Percentiles rank a stretch among this genome's conserved stretches.
These are phyloP conservation scores for Idaea dimidiata DNA, from an alignment of 2,888 invertebrate genomes.

Conservation along the genomic window DNA sequence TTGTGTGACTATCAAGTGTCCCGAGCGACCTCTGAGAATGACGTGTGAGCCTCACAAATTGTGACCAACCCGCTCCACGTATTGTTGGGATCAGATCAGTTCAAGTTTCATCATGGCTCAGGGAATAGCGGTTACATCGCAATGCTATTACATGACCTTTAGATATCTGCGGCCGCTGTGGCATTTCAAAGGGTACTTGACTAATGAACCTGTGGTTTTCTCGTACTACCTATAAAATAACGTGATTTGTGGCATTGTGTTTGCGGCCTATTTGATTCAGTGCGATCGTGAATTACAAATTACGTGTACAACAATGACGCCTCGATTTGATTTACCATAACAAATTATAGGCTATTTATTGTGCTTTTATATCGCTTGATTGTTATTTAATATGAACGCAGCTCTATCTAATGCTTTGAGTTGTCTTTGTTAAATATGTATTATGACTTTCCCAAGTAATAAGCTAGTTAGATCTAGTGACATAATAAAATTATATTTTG, in stretches of 20 bases:
- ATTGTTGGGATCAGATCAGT: conserved; percentile 6
- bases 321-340: background rate
- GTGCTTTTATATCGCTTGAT: background rate
- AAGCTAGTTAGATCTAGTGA: background rate
- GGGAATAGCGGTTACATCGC: conserved; percentile 37
- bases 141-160: conserved; percentile 43
- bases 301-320: conserved; percentile 1
- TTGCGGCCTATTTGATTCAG: conserved; percentile 39
- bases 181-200: conserved; percentile 33
- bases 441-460: background rate
- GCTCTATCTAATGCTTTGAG: conserved; percentile 3
- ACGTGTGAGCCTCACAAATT: background rate
- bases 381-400: background rate
- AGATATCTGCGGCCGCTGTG: conserved; percentile 39
- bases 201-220: conserved; percentile 44
- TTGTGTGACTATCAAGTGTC: conserved; percentile 1
- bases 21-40: background rate
- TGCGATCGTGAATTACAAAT: conserved; percentile 7
- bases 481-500: background rate
- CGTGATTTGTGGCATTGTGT: conserved; percentile 41
- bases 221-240: conserved; percentile 36
- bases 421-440: background rate
- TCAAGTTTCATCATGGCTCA: conserved; percentile 27
- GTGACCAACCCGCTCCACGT: background rate
- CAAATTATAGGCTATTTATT: background rate